A percentile compares a stretch with the other conserved stretches of the same genome.
Evolutionary conservation across 2,113 vertebrate genomes (phyloP).

Genomic region (Phalacrocorax carbo): DNA sequence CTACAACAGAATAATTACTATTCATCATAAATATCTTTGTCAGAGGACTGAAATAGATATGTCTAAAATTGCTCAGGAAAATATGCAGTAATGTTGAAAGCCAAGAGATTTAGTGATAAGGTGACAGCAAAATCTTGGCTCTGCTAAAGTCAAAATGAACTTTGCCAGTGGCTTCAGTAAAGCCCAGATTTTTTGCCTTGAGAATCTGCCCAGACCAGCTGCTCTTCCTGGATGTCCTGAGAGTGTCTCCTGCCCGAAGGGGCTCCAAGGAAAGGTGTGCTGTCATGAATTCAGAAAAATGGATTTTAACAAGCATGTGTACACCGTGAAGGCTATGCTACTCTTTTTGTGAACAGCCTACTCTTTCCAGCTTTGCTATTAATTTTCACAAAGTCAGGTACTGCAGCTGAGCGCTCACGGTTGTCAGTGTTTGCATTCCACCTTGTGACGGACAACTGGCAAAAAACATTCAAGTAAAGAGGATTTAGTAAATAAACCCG

Average conservation of each 20-base stretch:
- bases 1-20: conserved; percentile 8
- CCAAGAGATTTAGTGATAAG: conserved; percentile 24
- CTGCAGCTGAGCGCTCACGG: not conserved
- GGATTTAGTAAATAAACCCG: not conserved
- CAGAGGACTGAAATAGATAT: not conserved
- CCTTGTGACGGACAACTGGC: not conserved
- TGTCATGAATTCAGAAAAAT: not conserved
- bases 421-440: not conserved
- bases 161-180: not conserved
- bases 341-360: not conserved
- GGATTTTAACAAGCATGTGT: not conserved
- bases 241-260: not conserved
- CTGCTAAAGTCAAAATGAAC: not conserved
- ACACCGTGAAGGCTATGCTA: not conserved
- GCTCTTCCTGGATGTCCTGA: not conserved
- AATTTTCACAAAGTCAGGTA: not conserved
- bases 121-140: conserved; percentile 44
- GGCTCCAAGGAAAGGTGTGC: not conserved
- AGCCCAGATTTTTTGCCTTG: conserved; percentile 40
- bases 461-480: not conserved
- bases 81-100: not conserved
- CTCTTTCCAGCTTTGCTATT: not conserved
- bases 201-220: conserved; percentile 31
- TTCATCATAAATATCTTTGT: conserved; percentile 22
- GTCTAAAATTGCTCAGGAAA: conserved; percentile 28